Percentiles rank a stretch among this genome's conserved stretches.
Conservation (phyloP, 2,888 invertebrate genomes). For the Nomada fabriciana region DNA sequence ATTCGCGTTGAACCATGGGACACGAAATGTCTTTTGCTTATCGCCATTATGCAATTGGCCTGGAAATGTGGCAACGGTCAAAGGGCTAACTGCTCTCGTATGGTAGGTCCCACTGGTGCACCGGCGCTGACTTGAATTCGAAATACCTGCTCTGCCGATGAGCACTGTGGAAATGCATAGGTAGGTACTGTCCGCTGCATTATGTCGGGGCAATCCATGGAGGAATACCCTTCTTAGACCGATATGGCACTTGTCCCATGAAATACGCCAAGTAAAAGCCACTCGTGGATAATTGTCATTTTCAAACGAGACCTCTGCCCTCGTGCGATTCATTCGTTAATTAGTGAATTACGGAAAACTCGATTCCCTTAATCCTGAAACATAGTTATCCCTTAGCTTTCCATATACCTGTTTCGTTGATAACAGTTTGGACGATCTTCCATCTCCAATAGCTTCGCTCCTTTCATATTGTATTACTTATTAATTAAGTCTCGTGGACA, state of each 20-base stretch:
- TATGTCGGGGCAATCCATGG: background rate
- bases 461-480: too few species aligned
- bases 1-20: conserved; percentile 17
- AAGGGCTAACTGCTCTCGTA: conserved; percentile 27
- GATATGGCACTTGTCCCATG: background rate
- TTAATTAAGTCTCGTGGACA: too few species aligned
- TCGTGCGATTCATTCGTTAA: too few species aligned
- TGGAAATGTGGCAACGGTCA: conserved; percentile 40
- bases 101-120: conserved; percentile 34
- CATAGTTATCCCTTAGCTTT: too few species aligned
- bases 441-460: too few species aligned
- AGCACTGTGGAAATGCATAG: conserved; percentile 20
- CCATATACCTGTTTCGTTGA: too few species aligned
- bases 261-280: background rate
- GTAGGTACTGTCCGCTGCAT: background rate
- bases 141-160: conserved; percentile 30
- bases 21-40: conserved; percentile 47
- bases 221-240: conserved; percentile 14
- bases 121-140: conserved; percentile 42
- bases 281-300: background rate
- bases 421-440: too few species aligned
- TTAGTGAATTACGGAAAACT: background rate
- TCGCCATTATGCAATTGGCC: conserved; percentile 46
- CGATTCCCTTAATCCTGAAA: background rate
- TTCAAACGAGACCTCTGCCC: too few species aligned